A percentile compares a stretch with the other conserved stretches of the same genome.
phyloP scores from a whole-genome alignment of 2,797 vertebrate genomes.

The Halcyon badia region DNA sequence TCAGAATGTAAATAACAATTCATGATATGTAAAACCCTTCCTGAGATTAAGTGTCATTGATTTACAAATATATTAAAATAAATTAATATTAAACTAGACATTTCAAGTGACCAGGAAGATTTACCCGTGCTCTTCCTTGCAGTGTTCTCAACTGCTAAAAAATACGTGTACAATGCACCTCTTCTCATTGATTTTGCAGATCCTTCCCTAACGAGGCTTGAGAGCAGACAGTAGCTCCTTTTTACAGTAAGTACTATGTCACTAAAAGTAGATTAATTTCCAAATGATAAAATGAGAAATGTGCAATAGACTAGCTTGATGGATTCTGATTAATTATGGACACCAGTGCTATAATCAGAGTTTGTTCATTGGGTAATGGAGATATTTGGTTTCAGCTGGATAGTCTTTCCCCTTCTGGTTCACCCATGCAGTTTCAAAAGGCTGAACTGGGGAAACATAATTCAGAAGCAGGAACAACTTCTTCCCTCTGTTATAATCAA shows the following conservation, averaged over 20 bases:
- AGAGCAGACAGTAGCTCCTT: conserved; percentile 31
- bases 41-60: not conserved
- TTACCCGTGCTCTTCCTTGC: not conserved
- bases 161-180: not conserved
- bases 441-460: not conserved
- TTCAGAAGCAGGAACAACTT: not conserved
- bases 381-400: conserved; percentile 17
- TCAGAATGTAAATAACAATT: not conserved
- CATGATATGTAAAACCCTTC: not conserved
- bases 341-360: not conserved
- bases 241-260: not conserved
- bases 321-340: conserved; percentile 66
- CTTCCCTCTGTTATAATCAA: not conserved
- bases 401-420: not conserved
- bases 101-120: not conserved
- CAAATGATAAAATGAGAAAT: conserved; percentile 61
- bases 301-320: not conserved
- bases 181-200: not conserved
- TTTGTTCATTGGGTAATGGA: not conserved
- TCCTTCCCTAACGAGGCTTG: not conserved
- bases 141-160: not conserved
- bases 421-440: not conserved
- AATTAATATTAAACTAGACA: not conserved
- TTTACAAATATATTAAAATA: not conserved
- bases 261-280: conserved; percentile 51